These are phyloP conservation scores for Tipula helvola DNA, from an alignment of 2,888 invertebrate species.

Conservation along the genomic window DNA sequence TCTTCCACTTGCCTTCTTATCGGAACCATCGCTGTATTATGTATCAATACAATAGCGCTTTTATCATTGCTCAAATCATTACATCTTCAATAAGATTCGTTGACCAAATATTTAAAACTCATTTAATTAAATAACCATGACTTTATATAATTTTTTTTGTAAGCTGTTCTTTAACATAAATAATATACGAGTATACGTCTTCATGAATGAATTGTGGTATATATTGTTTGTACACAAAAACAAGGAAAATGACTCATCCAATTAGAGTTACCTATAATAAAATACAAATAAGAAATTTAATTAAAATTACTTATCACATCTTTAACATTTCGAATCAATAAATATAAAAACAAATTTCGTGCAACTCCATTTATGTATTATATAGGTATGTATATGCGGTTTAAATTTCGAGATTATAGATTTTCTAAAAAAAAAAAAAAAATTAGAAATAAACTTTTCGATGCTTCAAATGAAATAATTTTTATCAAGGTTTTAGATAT, in stretches of 20 bases:
- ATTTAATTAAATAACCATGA: neutral
- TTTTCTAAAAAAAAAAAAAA: neutral
- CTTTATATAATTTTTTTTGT: neutral
- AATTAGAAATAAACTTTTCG: neutral
- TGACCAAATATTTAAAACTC: neutral
- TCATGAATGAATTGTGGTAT: neutral
- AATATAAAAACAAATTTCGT: neutral
- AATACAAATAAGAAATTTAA: neutral
- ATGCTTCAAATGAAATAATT: neutral
- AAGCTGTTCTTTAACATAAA: neutral
- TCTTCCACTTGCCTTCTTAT: neutral
- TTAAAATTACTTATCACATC: conserved; percentile 4
- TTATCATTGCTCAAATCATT: neutral
- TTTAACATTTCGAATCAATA: neutral
- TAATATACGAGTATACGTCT: neutral
- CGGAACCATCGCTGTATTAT: neutral
- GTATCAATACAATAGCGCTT: neutral
- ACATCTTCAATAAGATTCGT: neutral
- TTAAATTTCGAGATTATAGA: neutral
- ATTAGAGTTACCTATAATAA: neutral
- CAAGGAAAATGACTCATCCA: conserved; percentile 4
- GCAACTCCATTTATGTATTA: neutral
- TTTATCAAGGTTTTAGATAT: neutral
- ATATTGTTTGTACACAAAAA: neutral
- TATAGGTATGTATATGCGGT: neutral